Evolutionary conservation across 2,888 invertebrate species (phyloP), one percentile per base, ranked within the genome.

Genomic region (Leucozona laternaria): DNA sequence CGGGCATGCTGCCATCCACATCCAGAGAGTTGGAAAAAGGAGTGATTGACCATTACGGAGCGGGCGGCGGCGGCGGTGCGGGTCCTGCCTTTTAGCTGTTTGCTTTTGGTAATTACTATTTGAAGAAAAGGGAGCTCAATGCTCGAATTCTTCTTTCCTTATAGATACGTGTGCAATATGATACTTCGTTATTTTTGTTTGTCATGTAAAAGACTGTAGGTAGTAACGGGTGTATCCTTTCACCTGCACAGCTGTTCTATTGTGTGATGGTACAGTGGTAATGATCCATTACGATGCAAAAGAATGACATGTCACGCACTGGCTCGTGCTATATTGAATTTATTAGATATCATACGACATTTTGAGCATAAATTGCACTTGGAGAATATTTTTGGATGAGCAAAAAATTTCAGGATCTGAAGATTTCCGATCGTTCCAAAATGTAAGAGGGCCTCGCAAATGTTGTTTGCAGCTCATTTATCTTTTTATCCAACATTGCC

Each of bases 141-240:
- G 10, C 57, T 17, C 7, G n/a, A 13, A 50, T 34, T 70, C 10
- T n/a, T n/a, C 17, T 25, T 17, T 28, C 25, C 31, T 15, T n/a
- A 25, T 22, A n/a, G n/a, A n/a, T n/a, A n/a, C n/a, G 55, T 50
- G 86, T 86, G 86, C 82, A 86, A 86, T 86, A 86, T 78, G 86
- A 86, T 82, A 81, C 64, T 57, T 55, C 25, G 77, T 62, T 31
- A 43, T 78, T 43, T 81, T 86, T 86, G 71, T 55, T 86, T 84
- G 73, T 75, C 28, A 55, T 71, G 53, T 17, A 37, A 53, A 25
- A 20, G 58, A 68, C 76, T 64, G 7, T 15, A 25, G 2, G 11
- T 50, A 53, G 40, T 37, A 75, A 53, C 60, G 86, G 64, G 82
- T 86, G 78, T 57, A 75, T 48, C 71, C 78, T 58, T 86, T 82